Base-by-base conservation (phyloP, 2,888 invertebrate genomes). In the Apotomis betuletana region DNA sequence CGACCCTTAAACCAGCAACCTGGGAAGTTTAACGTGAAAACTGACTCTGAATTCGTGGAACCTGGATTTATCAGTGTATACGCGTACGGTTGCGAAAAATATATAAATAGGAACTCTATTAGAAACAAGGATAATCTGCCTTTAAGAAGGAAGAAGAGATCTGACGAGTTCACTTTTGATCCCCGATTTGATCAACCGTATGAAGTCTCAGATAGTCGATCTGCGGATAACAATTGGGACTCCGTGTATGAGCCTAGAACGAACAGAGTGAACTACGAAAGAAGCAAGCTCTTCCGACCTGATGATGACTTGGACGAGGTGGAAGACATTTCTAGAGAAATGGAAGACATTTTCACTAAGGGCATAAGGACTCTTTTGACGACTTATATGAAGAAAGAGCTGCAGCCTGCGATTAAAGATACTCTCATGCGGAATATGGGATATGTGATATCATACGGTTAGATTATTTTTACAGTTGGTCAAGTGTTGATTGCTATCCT, bases 351-450 rank as follows among this genome's bases (percentile, higher is more conserved):
- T 59, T 97, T 97, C 80, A 94, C 97, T 0, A 95, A 96, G 86
- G 97, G 97, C n/a, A 96, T 97, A 59, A 94, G 97, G 77, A 96
- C 97, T 13, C 94, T 97, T 60, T 85, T 97, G 58, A 97, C 96
- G 0, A 96, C 96, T 41, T 97, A 97, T 80, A 96, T 97, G 96
- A 97, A 97, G 84, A 96, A 95, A 77, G 96, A 97, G 80, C 86
- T 97, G 63, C 97, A 97, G 80, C 97, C 97, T 8, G 97, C 97
- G 54, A 96, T 97, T 69, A 97, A 97, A 84, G 97, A 97, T 82
- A 97, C 97, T 0, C 90, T 97, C 46, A 97, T 97, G 97, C 94
- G 96, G 75, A 97, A 97, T 84, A 96, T 97, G 96, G 97, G 97
- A 5, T 97, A 97, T 85, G 97, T 97, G 57, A 95, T 97, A 80